Evolutionary conservation across 1,140 invertebrate species (phyloP).

Genomic region (Leptinotarsa lineolata): DNA sequence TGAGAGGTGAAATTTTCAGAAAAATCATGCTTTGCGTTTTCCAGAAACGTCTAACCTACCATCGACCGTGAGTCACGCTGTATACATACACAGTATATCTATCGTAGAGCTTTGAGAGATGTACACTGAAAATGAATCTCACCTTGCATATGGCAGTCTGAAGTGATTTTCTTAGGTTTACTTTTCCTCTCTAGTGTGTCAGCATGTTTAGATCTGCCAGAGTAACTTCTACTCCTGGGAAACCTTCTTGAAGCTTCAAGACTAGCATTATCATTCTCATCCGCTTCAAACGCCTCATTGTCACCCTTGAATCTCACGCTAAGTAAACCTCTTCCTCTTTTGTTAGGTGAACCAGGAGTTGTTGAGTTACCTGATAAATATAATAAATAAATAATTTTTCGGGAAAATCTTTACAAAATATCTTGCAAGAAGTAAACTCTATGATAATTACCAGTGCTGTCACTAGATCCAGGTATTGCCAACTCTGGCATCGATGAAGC

Average conservation of each 20-base stretch:
- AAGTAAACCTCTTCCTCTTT: conserved; percentile 52
- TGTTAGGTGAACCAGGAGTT: conserved; percentile 51
- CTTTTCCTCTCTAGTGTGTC: conserved; percentile 50
- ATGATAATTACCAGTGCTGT: conserved; percentile 22
- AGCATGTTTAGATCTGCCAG: conserved; percentile 43
- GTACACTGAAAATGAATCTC: not conserved
- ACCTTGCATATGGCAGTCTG: conserved; percentile 8
- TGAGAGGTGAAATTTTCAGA: too few relatives aligned
- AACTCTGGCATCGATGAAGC: conserved; percentile 73
- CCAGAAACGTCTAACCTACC: too few relatives aligned
- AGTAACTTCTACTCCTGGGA: conserved; percentile 56
- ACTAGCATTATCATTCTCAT: conserved; percentile 56
- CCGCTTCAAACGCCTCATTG: conserved; percentile 63
- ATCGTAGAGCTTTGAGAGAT: too few relatives aligned
- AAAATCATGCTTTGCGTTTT: too few relatives aligned
- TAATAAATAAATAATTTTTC: not conserved
- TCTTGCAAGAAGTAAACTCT: too few relatives aligned
- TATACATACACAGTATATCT: too few relatives aligned
- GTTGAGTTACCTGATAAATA: conserved; percentile 29
- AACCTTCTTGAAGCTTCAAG: conserved; percentile 49
- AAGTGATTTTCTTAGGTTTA: conserved; percentile 15
- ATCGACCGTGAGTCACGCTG: too few relatives aligned
- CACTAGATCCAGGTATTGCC: conserved; percentile 49
- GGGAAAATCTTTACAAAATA: too few relatives aligned
- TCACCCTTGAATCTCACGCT: conserved; percentile 70